Percentiles rank a stretch among this genome's conserved stretches.
Evolutionary conservation across 2,888 invertebrate species (phyloP).

Genomic region (Axea sp.): DNA sequence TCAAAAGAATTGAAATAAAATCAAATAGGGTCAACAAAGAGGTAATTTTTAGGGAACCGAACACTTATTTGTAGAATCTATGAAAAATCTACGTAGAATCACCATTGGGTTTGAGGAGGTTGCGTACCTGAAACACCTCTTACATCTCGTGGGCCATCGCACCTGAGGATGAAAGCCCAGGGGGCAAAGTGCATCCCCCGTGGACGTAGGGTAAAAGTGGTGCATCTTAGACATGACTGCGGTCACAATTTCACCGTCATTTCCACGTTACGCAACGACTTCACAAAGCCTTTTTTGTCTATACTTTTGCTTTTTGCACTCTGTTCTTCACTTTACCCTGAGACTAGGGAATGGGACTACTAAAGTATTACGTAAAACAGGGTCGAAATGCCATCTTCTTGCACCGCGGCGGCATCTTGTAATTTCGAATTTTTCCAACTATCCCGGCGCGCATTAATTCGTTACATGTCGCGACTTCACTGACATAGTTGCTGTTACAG

Average conservation of each 20-base stretch:
- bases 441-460: slow-evolving; percentile 44
- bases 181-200: slow-evolving; percentile 93
- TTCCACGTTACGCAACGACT: slow-evolving; percentile 32
- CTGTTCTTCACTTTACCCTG: no score
- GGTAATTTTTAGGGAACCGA: no score
- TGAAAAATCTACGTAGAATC: no score
- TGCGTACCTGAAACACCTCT: slow-evolving; percentile 93
- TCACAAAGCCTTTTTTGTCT: no score
- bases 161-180: slow-evolving; percentile 97
- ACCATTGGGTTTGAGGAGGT: no score
- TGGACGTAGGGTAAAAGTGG: slow-evolving; percentile 88
- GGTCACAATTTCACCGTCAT: slow-evolving; percentile 24
- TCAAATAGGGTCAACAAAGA: no score
- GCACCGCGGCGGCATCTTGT: slow-evolving; percentile 31
- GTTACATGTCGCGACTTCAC: slow-evolving; percentile 66
- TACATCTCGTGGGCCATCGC: slow-evolving; percentile 95
- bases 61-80: no score
- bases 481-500: slow-evolving; percentile 75
- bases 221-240: slow-evolving; percentile 81
- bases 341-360: no score
- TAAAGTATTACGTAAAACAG: slow-evolving; percentile 37
- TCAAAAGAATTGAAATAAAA: no score
- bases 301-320: no score
- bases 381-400: slow-evolving; percentile 24
- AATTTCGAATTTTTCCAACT: slow-evolving; percentile 20